Base-by-base conservation (phyloP, 2,797 vertebrate species). In the Epinephelus awoara region DNA sequence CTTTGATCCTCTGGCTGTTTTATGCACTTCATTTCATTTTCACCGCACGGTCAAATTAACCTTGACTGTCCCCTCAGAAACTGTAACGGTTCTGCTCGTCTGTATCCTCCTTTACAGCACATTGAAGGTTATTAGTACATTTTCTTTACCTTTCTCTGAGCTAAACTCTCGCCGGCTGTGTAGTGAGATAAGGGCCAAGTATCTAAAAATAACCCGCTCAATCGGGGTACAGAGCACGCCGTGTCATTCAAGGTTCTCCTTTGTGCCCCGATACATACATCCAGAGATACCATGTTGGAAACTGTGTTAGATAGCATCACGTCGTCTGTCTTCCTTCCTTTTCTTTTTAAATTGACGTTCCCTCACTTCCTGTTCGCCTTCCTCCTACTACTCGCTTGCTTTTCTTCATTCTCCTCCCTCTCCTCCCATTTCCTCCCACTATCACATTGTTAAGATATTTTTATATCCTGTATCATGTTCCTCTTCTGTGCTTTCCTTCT, bases 141-240 rank as follows among this genome's bases (percentile, higher is more conserved):
- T 88, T 91, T 84, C 85, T 88, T 91, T 92, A 91, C 89, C 83
- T 91, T 90, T 88, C 77, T 83, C 70, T n/a, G 61, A 78, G 83
- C 67, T 83, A 81, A 89, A 86, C 83, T 79, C 62, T 67, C 70
- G 59, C 82, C 85, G 87, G 89, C 91, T 93, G 93, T 88, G 81
- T 29, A 67, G 86, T 56, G 85, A 82, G 93, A 94, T 94, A 94
- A 94, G 89, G 80, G 56, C 81, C 50, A 14, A 56, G 63, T n/a
- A 73, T 78, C 90, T 92, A 92, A 93, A 94, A 94, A 92, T 94
- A 93, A 66, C 75, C 18, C 2, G 2, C 66, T 87, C 77, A 77
- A 87, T 90, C 58, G 23, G 70, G 65, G 72, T 75, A 85, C 71
- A 72, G 83, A 86, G 83, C 80, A 66, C 42, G 64, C 58, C 1